A percentile compares a stretch with the other conserved stretches of the same genome.
Conservation (phyloP, 2,113 vertebrate genomes). For the Callospermophilus lateralis region DNA sequence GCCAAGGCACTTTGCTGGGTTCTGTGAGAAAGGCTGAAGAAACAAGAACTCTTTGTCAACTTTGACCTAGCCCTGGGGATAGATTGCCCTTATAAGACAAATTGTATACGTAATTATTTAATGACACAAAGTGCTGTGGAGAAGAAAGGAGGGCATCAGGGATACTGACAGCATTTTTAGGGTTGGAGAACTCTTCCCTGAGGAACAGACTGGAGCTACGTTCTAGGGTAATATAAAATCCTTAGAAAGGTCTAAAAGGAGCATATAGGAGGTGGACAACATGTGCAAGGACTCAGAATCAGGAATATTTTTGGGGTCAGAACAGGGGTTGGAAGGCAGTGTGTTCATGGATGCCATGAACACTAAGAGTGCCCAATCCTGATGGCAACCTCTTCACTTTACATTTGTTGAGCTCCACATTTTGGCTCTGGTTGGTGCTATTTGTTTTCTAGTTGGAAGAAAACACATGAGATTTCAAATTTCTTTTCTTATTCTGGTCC, state of each 20-base stretch:
- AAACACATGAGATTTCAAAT: background rate
- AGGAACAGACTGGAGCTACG: background rate
- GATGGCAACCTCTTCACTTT: rapidly evolving
- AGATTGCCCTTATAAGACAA: background rate
- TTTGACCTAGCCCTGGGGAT: rapidly evolving
- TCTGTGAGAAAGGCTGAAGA: background rate
- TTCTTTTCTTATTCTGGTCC: background rate
- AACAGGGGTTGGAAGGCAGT: background rate
- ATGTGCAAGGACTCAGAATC: background rate
- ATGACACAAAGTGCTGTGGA: background rate
- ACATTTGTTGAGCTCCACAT: background rate
- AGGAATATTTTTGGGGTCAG: background rate
- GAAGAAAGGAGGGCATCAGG: background rate
- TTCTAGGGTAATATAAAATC: background rate
- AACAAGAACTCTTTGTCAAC: background rate
- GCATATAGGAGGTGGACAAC: background rate
- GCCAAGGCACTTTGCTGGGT: background rate
- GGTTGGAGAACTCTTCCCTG: background rate
- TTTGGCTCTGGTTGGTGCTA: background rate
- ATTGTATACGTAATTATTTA: background rate
- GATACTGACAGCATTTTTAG: background rate
- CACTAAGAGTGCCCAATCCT: too few relatives aligned
- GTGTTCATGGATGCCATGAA: background rate
- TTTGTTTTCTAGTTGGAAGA: background rate
- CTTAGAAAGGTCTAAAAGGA: background rate